These are phyloP conservation scores for Eucidaris tribuloides DNA, from an alignment of 35 echinoderm and acorn worm species.

Conservation along the genomic window DNA sequence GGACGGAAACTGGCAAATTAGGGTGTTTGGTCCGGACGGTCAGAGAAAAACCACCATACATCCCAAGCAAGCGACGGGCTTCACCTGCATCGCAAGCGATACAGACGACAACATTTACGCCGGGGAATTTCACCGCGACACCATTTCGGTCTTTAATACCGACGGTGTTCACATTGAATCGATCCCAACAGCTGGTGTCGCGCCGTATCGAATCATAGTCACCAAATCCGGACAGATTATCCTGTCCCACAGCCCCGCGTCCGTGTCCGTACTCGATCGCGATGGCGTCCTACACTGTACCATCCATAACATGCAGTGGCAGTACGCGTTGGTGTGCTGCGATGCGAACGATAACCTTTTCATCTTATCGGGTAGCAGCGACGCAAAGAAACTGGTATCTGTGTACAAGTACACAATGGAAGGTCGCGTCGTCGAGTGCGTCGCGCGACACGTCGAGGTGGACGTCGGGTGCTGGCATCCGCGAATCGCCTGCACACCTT, in stretches of 20 bases:
- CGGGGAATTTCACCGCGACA: constrained; percentile 6
- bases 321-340: constrained; percentile 20
- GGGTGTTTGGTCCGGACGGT: background rate
- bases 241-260: background rate
- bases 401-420: constrained; percentile 17
- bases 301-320: background rate
- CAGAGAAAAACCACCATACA: background rate
- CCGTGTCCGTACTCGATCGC: background rate
- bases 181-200: background rate
- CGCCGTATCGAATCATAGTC: constrained; percentile 6
- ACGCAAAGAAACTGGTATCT: constrained; percentile 4
- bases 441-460: constrained; percentile 9
- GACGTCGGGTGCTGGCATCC: constrained; percentile 20
- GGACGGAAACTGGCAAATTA: background rate
- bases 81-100: background rate
- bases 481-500: background rate
- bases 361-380: background rate
- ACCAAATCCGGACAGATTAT: constrained; percentile 7
- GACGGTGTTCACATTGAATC: background rate
- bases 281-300: background rate
- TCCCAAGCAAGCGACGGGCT: background rate
- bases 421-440: constrained; percentile 1
- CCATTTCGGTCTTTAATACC: constrained; percentile 5
- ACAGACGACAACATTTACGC: constrained; percentile 18
- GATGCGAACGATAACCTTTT: background rate